These are phyloP conservation scores for Caenorhabditis wallacei DNA, from an alignment of 2,888 invertebrate genomes.

Conservation along the genomic window DNA sequence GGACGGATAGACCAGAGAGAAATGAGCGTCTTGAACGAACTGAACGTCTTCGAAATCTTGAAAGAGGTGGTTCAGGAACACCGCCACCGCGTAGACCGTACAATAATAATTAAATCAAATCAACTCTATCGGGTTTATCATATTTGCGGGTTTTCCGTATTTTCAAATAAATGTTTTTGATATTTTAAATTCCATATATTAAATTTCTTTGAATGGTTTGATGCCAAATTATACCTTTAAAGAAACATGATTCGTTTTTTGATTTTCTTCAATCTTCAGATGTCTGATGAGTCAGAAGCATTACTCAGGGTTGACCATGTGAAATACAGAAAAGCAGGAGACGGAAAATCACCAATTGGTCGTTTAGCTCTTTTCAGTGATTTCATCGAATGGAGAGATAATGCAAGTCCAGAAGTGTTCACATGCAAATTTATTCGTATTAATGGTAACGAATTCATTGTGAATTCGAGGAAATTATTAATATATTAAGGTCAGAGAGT, in stretches of 20 bases:
- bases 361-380: conserved; percentile 74
- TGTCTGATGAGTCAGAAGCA: conserved; percentile 60
- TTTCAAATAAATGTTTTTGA: neutral
- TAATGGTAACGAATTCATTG: conserved; percentile 69
- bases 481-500: conserved; percentile 93
- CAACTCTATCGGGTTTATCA: neutral
- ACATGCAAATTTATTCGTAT: conserved; percentile 75
- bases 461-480: neutral
- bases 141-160: neutral
- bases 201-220: neutral
- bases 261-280: conserved; percentile 3
- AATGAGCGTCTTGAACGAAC: conserved; percentile 22
- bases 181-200: neutral
- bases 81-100: conserved; percentile 48
- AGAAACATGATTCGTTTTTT: neutral
- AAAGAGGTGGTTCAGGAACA: conserved; percentile 53
- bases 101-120: conserved; percentile 12
- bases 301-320: conserved; percentile 75
- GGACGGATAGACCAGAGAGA: conserved; percentile 12
- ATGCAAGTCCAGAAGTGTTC: conserved; percentile 69
- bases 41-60: conserved; percentile 34
- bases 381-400: conserved; percentile 79
- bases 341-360: conserved; percentile 80
- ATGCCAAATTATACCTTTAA: neutral
- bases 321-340: conserved; percentile 79